A percentile compares a stretch with the other conserved stretches of the same genome.
phyloP scores from a whole-genome alignment of 2,888 invertebrate species.

The Eupithecia vulgata region DNA sequence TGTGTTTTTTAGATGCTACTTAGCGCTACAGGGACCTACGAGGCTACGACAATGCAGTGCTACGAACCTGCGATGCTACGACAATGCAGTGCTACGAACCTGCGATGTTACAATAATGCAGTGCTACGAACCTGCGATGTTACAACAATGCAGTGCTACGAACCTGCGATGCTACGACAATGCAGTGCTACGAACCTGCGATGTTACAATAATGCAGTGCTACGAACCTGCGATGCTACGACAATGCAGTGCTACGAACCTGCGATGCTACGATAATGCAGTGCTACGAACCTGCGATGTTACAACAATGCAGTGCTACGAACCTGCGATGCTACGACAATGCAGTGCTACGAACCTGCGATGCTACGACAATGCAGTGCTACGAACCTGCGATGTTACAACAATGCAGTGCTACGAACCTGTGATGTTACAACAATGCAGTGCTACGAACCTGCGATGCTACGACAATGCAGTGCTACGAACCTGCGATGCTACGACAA shows the following conservation, averaged over 20 bases:
- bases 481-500: no score
- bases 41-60: background rate
- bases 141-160: no score
- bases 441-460: background rate
- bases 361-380: background rate
- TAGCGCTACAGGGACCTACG: background rate
- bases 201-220: background rate
- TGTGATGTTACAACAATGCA: background rate
- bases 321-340: background rate
- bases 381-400: background rate
- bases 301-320: background rate
- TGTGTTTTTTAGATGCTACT: no score
- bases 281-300: background rate
- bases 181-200: no score
- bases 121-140: no score
- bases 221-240: background rate
- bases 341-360: background rate
- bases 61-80: background rate
- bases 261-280: background rate
- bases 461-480: no score
- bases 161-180: no score
- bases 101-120: background rate
- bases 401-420: background rate
- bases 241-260: no score
- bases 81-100: background rate